Conservation (phyloP, 1,140 invertebrate genomes). For the Ostrea denselamellosa region DNA sequence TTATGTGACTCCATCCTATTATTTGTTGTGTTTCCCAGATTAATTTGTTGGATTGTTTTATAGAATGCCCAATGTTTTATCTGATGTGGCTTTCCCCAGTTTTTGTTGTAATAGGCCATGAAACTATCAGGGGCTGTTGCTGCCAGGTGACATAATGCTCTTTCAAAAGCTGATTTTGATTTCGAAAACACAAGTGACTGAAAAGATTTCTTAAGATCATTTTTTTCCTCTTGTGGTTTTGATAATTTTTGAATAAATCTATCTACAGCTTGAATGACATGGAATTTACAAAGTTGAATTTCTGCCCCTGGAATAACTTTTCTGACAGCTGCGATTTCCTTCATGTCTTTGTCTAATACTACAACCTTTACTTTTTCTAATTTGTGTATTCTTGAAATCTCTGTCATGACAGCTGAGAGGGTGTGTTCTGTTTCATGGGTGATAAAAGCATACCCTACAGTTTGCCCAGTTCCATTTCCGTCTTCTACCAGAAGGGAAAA, state of each 20-base stretch:
- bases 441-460: not conserved
- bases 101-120: constrained; percentile 21
- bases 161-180: not conserved
- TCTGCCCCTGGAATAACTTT: not conserved
- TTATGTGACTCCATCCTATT: constrained; percentile 10
- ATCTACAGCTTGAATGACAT: not conserved
- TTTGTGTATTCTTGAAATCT: not conserved
- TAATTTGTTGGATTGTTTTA: not conserved
- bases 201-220: not conserved
- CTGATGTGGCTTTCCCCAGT: not conserved
- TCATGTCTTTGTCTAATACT: constrained; percentile 1
- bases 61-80: not conserved
- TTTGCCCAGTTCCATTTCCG: not conserved
- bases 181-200: not conserved
- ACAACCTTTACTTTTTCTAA: not conserved
- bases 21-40: constrained; percentile 5
- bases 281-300: constrained; percentile 15
- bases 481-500: not conserved
- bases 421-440: not conserved
- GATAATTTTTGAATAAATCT: not conserved
- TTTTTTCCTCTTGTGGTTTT: not conserved
- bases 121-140: not conserved
- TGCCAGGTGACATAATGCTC: not conserved
- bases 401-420: not conserved
- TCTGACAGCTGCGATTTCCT: not conserved